Base-by-base conservation (phyloP, 2,888 invertebrate species). In the Epinotia bilunana region DNA sequence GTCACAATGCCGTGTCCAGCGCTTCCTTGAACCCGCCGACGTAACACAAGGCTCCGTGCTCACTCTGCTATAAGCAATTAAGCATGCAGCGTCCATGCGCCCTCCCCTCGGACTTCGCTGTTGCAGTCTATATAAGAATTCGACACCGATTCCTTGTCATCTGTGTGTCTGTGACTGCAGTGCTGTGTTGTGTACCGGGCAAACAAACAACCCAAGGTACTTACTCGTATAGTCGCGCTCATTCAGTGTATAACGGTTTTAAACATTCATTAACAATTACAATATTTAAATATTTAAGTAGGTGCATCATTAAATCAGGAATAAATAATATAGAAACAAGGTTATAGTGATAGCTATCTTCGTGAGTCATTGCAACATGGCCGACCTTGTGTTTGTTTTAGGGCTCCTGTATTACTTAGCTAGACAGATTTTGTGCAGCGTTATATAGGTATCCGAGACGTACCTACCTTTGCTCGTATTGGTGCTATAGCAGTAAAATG, bases 51-150 rank as follows among this genome's bases (percentile, higher is more conserved):
- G 71, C 71, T 74, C 33, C 67, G 75, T 75, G 75, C 65, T 61
- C 75, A 75, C 75, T 75, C 75, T 67, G 75, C 75, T 67, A 72
- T 74, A 71, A 74, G 73, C 70, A 67, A 71, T 77, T 74, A 74
- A 72, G 72, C 75, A 72, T 77, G 77, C 77, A 77, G 55, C 77
- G 75, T n/a, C 67, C 76, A 76, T 76, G 71, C 75, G 86, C 92
- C 92, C 91, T 90, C 86, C 91, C 87, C 88, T 81, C 84, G 74
- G 74, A 77, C 85, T 82, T 86, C 80, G 81, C 83, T 81, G 81
- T 81, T 90, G 88, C 91, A 90, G 86, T 91, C 90, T 93, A 93
- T 93, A 93, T 88, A 93, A 93, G 92, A 88, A 91, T 90, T 88
- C 83, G 83, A 79, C 84, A 85, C 81, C 84, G 83, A 80, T 81